phyloP scores from a whole-genome alignment of 2,888 invertebrate genomes.

The Lymantria monacha region DNA sequence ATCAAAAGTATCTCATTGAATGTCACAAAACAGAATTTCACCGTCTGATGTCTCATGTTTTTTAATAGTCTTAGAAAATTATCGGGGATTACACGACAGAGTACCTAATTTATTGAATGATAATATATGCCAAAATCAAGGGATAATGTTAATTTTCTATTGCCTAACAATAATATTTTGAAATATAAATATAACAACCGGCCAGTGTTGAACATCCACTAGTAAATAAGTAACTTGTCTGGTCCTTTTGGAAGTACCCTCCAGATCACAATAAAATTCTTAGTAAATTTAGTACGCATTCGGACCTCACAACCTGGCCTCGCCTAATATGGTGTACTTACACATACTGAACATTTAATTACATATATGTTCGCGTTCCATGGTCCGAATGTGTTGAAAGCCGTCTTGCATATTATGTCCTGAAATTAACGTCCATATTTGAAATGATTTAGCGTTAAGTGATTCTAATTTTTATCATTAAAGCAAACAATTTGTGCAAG shows the following conservation, averaged over 20 bases:
- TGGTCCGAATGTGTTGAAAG: constrained; percentile 58
- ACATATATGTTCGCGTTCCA: too few relatives aligned
- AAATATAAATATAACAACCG: constrained; percentile 62
- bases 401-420: constrained; percentile 78
- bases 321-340: constrained; percentile 13
- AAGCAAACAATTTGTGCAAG: constrained; percentile 49
- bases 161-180: constrained; percentile 55
- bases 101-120: constrained; percentile 38
- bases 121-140: constrained; percentile 58
- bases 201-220: constrained; percentile 78
- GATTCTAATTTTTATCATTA: constrained; percentile 60
- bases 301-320: constrained; percentile 44
- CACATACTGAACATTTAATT: too few relatives aligned
- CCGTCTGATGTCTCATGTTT: constrained; percentile 38
- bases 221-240: constrained; percentile 68
- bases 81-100: constrained; percentile 42
- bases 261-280: constrained; percentile 71
- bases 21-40: constrained; percentile 58
- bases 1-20: constrained; percentile 48
- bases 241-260: constrained; percentile 74
- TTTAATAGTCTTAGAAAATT: constrained; percentile 41
- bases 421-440: constrained; percentile 78
- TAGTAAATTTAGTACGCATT: constrained; percentile 67
- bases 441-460: constrained; percentile 78
- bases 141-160: constrained; percentile 52